These are phyloP conservation scores for Dendrolimus pini DNA, from an alignment of 2,888 invertebrate genomes.

Conservation along the genomic window DNA sequence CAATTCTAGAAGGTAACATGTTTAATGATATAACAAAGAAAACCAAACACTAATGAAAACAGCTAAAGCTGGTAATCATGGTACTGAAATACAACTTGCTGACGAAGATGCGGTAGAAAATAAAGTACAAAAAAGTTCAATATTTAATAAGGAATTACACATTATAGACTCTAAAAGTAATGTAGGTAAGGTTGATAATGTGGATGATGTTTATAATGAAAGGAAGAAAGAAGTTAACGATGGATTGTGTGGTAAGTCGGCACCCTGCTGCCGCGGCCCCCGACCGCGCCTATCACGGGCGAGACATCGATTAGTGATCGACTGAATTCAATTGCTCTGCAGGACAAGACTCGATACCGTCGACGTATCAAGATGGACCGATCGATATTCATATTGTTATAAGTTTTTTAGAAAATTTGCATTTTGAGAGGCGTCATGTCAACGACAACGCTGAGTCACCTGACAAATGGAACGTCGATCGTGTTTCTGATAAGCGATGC, in stretches of 20 bases:
- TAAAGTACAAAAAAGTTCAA: slow-evolving; percentile 65
- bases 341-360: slow-evolving; percentile 69
- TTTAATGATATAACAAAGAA: slow-evolving; percentile 30
- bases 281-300: slow-evolving; percentile 74
- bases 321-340: slow-evolving; percentile 75
- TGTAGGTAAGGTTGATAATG: slow-evolving; percentile 60
- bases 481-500: slow-evolving; percentile 65
- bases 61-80: slow-evolving; percentile 45
- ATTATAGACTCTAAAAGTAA: slow-evolving; percentile 51
- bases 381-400: slow-evolving; percentile 69
- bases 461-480: slow-evolving; percentile 72
- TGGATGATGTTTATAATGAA: slow-evolving; percentile 61
- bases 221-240: slow-evolving; percentile 75
- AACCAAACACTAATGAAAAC: slow-evolving; percentile 45
- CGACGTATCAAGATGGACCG: slow-evolving; percentile 62
- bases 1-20: slow-evolving; percentile 40
- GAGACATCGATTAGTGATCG: slow-evolving; percentile 77
- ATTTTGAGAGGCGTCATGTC: slow-evolving; percentile 73
- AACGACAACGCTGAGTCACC: slow-evolving; percentile 72
- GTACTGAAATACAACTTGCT: slow-evolving; percentile 41
- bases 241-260: slow-evolving; percentile 77
- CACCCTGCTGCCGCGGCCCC: slow-evolving; percentile 75
- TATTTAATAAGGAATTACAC: slow-evolving; percentile 48
- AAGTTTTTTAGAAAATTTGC: slow-evolving; percentile 71
- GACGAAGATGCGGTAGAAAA: slow-evolving; percentile 72